phyloP scores from a whole-genome alignment of 2,113 vertebrate genomes.

The Pampusana beccarii region DNA sequence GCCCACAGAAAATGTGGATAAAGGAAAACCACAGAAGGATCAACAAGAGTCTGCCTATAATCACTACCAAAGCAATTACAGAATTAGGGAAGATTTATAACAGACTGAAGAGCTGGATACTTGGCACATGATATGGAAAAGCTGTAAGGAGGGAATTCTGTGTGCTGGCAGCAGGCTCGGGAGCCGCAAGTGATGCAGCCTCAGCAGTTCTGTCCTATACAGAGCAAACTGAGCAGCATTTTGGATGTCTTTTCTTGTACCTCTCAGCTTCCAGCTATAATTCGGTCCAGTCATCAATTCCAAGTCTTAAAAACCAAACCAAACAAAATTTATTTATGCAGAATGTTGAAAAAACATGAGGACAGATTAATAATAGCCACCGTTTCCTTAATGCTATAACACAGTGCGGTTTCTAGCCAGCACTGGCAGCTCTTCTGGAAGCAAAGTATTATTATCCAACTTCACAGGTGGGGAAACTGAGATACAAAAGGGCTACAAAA shows the following conservation, averaged over 20 bases:
- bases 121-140: constrained; percentile 59
- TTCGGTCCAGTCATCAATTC: not conserved
- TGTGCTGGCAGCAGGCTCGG: constrained; percentile 4
- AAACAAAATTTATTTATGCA: constrained; percentile 34
- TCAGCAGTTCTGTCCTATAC: constrained; percentile 60
- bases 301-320: constrained; percentile 49
- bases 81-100: constrained; percentile 65
- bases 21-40: constrained; percentile 51
- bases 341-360: constrained; percentile 15
- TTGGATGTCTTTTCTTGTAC: constrained; percentile 25
- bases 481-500: not conserved
- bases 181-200: constrained; percentile 52
- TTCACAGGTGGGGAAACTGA: constrained; percentile 31
- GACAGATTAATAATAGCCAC: constrained; percentile 49
- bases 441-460: constrained; percentile 1
- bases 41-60: constrained; percentile 55
- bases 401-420: not conserved
- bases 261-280: constrained; percentile 54
- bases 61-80: constrained; percentile 63
- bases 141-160: constrained; percentile 64
- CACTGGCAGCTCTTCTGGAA: not conserved
- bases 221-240: constrained; percentile 23
- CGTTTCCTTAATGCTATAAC: not conserved
- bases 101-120: constrained; percentile 52
- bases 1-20: constrained; percentile 39